Percentiles rank a stretch among this genome's conserved stretches.
These are phyloP conservation scores for Sycophila sp. DNA, from an alignment of 1,140 invertebrate genomes.

Conservation along the genomic window DNA sequence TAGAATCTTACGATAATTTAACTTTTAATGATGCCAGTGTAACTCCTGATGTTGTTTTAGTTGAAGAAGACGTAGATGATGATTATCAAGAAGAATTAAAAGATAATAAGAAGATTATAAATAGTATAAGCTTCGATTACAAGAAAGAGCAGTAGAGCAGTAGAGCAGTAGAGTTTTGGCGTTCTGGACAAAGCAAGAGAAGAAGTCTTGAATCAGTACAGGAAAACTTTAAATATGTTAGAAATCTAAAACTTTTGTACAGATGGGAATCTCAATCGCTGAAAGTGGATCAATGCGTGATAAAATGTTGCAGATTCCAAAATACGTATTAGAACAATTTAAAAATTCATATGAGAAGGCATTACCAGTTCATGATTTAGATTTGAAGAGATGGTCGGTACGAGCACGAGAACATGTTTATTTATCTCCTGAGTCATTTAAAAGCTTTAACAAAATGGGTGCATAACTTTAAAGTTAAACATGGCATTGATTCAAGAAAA, in stretches of 20 bases:
- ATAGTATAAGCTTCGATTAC: not conserved
- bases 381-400: not conserved
- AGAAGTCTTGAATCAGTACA: not conserved
- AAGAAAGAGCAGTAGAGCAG: no score
- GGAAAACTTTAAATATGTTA: not conserved
- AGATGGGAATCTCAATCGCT: not conserved
- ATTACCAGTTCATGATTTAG: conserved; percentile 5
- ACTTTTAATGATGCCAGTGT: not conserved
- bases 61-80: not conserved
- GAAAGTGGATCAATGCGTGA: not conserved
- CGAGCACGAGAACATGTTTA: not conserved
- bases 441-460: conserved; percentile 9
- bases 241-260: not conserved
- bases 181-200: not conserved
- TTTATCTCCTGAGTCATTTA: conserved; percentile 1
- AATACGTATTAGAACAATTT: not conserved
- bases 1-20: not conserved
- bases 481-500: no score
- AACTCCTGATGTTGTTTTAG: not conserved
- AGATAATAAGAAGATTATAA: not conserved
- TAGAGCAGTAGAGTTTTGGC: not conserved
- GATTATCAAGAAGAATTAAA: not conserved
- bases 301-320: not conserved
- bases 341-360: not conserved
- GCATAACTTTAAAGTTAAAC: no score